Base-by-base conservation (phyloP, 53 echinoderm and acorn worm genomes). In the Henricia sp. region DNA sequence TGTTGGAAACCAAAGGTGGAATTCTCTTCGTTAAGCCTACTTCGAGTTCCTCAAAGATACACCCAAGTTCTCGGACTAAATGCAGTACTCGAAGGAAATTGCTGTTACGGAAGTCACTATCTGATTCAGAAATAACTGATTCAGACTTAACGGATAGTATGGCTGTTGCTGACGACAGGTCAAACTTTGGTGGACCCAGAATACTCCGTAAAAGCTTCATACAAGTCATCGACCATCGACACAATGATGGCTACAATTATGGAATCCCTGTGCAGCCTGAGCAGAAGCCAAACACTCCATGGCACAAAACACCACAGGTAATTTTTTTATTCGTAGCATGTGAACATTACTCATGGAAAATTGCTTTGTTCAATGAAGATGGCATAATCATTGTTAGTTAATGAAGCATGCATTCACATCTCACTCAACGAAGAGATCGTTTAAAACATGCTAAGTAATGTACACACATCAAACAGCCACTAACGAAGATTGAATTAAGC, bases 241-340 rank as follows among this genome's bases (percentile, higher is more conserved):
- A 77, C 28, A 46, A 42, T 50, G 16, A 59, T 29, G 88, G 77
- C 19, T 96, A 93, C 69, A 93, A 96, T 56, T 96, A 96, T 74
- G 96, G 96, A 4, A 82, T 96, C 36, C 96, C 93, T 32, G 67
- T 67, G 17, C 65, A 67, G 2, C 56, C 70, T 1, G 37, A 20
- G 25, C 77, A 53, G 69, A 23, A 58, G 16, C 20, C 37, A 53
- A 6, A 32, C 40, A 27, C 39, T 46, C 17, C 54, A 28, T 41
- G 13, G 27, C 71, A 84, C 13, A 43, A 37, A 16, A 68, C 68
- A 41, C 56, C 60, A 38, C 50, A n/a, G n/a, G n/a, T n/a, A n/a
- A n/a, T n/a, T n/a, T n/a, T n/a, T n/a, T n/a, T n/a, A n/a, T n/a
- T n/a, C n/a, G n/a, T n/a, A n/a, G n/a, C n/a, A n/a, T n/a, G n/a